Evolutionary conservation across 2,888 invertebrate species (phyloP), one percentile per base, ranked within the genome.

Genomic region (Aleiodes testaceus): DNA sequence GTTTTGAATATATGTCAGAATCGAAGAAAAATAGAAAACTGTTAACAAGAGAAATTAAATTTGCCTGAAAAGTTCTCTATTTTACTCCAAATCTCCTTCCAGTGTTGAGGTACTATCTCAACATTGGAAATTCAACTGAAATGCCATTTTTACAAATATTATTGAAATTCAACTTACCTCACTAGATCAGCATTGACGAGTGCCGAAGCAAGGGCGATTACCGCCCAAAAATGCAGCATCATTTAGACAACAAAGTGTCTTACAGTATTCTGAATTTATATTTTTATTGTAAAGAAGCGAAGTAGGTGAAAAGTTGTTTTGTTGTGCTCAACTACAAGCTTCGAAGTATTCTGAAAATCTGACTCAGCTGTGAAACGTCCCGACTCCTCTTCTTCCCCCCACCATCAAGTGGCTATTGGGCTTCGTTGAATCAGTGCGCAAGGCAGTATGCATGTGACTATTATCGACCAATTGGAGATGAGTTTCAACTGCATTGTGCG

Each of bases 171-270:
- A 30, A 50, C 72, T 76, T 74, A 80, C 81, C 80, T 78, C 18
- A 80, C 5, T 5, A 81, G 70, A 49, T 79, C 74, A 9, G 78
- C 81, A 65, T 72, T 76, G 16, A 71, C 71, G 7, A 80, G 64
- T 50, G 73, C 71, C 42, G 77, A 69, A 44, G 78, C 53, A 11
- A 79, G 47, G 63, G 75, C 74, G 44, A 77, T 67, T 74, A 73
- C 77, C 45, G 76, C 63, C n/a, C 79, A 44, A 64, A 76, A 64
- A 16, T 78, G 76, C 75, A 79, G 75, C 81, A 80, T 80, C 6
- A 36, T 69, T 75, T 26, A 26, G 26, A 5, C 77, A 36, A 36
- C 49, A 47, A 22, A 47, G 26, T 26, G 26, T 26, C 26, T 5
- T 26, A 26, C 26, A 5, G 26, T 26, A 26, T 1, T 36, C 7